These are phyloP conservation scores for Tyrophagus putrescentiae DNA, from an alignment of 1,140 invertebrate genomes.

Conservation along the genomic window DNA sequence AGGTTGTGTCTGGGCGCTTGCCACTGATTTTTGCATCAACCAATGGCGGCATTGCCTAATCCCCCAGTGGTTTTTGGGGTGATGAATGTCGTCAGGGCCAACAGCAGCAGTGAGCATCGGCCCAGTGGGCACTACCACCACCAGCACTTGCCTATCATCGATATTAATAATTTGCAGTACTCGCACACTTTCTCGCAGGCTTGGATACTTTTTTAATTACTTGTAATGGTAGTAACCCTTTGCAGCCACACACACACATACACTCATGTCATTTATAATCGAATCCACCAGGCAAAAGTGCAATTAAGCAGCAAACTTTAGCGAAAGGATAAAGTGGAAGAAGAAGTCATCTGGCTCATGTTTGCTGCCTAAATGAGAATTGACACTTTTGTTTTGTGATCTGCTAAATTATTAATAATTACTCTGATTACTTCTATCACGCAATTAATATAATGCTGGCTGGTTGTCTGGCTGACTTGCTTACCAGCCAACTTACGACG, in stretches of 20 bases:
- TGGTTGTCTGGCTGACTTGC: too few species aligned
- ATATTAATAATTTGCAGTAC: too few species aligned
- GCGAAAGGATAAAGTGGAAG: too few species aligned
- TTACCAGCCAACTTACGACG: too few species aligned
- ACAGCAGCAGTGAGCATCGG: neutral
- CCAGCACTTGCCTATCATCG: too few species aligned
- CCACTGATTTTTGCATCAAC: too few species aligned
- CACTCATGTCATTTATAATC: slow-evolving; percentile 8
- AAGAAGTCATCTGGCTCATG: neutral
- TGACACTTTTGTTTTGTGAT: slow-evolving; percentile 7
- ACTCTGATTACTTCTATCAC: neutral
- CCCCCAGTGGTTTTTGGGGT: slow-evolving; percentile 1
- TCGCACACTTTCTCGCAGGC: too few species aligned
- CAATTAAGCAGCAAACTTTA: neutral
- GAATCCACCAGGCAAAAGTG: neutral
- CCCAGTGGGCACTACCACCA: too few species aligned
- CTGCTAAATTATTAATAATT: slow-evolving; percentile 10
- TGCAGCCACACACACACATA: too few species aligned
- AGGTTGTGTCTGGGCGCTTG: neutral
- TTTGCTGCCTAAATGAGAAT: slow-evolving; percentile 10
- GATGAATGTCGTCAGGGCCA: neutral
- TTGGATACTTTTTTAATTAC: too few species aligned
- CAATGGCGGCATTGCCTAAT: neutral
- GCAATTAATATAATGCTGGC: slow-evolving; percentile 13
- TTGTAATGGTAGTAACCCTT: too few species aligned